Evolutionary conservation across 2,888 invertebrate genomes (phyloP), one percentile per base, ranked within the genome.

Genomic region (Sminthurides aquaticus): DNA sequence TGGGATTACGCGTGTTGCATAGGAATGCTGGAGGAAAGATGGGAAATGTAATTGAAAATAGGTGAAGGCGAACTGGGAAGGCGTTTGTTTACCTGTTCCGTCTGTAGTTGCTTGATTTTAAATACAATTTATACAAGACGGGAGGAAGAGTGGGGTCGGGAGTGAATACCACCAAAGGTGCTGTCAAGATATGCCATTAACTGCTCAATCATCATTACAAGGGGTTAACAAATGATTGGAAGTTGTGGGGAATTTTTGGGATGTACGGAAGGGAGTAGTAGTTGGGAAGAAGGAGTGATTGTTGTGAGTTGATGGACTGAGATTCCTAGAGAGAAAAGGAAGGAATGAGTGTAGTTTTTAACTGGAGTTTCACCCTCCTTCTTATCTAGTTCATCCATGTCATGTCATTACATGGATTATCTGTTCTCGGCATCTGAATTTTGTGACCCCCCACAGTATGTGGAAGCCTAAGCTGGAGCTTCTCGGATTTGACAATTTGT

Each of bases 361-460:
- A 34, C 43, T 34, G 43, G 43, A 34, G 52, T 29, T 52, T 61
- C 54, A 57, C 34, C 48, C 55, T 34, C 15, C 43, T 34, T 65
- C 61, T 64, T 67, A 67, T 67, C 67, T 49, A 56, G 60, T 67
- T 69, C 67, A 69, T 69, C 66, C 66, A 60, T 64, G 62, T 64
- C 69, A 65, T 69, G 69, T 69, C 69, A 69, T 69, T 69, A 67
- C 67, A 57, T 28, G 56, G n/a, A 18, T 52, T 65, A 69, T 69
- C 69, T 62, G 24, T 18, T 49, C 20, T 28, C 59, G 49, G 18
- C 54, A 69, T 69, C 69, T 69, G 25, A 58, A 64, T 52, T 64
- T 34, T 57, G 62, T 67, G 69, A 69, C 67, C 69, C 64, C 62
- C 58, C 57, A 60, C 57, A 62, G 62, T 28, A 58, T 29, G 64